Evolutionary conservation across 2,888 invertebrate species (phyloP).

Genomic region (Timema podura): DNA sequence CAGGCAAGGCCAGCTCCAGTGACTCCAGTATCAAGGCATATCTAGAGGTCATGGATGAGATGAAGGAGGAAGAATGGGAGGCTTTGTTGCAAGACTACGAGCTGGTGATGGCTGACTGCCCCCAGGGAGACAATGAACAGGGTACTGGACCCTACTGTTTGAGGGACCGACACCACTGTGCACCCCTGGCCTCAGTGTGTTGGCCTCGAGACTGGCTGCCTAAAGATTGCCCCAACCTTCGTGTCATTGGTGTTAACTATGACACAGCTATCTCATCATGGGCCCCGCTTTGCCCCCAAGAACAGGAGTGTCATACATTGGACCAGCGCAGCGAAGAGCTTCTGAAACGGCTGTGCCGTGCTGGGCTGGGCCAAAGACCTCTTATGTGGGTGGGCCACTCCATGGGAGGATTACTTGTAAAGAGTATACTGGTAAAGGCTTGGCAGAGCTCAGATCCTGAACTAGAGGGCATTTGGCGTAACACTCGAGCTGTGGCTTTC

Average conservation of each 20-base stretch:
- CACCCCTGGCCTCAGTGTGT: constrained; percentile 57
- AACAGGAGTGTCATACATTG: constrained; percentile 43
- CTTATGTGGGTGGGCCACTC: constrained; percentile 92
- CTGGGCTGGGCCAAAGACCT: constrained; percentile 77
- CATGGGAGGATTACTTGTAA: constrained; percentile 92
- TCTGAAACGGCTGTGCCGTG: constrained; percentile 60
- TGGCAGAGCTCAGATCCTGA: constrained; percentile 50
- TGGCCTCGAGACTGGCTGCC: constrained; percentile 97
- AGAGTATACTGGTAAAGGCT: constrained; percentile 72
- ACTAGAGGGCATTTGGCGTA: constrained; percentile 54
- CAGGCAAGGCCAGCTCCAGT: constrained; percentile 23
- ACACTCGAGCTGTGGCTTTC: constrained; percentile 73
- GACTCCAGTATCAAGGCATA: constrained; percentile 44
- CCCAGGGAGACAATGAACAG: constrained; percentile 49
- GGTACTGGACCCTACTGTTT: constrained; percentile 47
- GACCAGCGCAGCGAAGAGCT: constrained; percentile 64
- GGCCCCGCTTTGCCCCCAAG: constrained; percentile 65
- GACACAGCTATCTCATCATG: constrained; percentile 80
- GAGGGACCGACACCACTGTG: constrained; percentile 34
- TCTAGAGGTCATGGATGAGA: constrained; percentile 52
- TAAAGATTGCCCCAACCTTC: constrained; percentile 66
- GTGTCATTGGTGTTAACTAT: constrained; percentile 85
- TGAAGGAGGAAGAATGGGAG: constrained; percentile 54
- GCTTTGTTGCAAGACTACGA: constrained; percentile 56
- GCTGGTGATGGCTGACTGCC: constrained; percentile 62